Evolutionary conservation across 2,888 invertebrate genomes (phyloP).

Genomic region (Rhamphomyia laevipes): DNA sequence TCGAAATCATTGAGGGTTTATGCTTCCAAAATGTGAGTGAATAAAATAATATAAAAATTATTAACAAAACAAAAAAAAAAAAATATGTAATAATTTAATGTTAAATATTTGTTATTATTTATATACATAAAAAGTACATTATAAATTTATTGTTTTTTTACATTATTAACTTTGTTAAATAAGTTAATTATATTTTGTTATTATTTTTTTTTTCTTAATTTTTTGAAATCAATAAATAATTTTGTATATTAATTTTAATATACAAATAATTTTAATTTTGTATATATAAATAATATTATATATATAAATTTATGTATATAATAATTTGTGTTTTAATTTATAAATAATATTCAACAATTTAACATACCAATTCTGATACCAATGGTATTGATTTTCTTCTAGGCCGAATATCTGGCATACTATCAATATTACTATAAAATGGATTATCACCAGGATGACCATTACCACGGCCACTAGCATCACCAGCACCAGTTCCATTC

Average conservation of each 20-base stretch:
- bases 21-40: too few relatives aligned
- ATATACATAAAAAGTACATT: too few relatives aligned
- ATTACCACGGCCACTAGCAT: slow-evolving; percentile 66
- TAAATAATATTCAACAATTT: too few relatives aligned
- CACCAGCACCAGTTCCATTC: slow-evolving; percentile 75
- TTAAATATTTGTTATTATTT: too few relatives aligned
- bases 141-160: too few relatives aligned
- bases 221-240: background rate
- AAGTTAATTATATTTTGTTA: too few relatives aligned
- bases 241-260: background rate
- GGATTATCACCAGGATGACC: slow-evolving; percentile 93
- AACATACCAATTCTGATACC: slow-evolving; percentile 96
- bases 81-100: too few relatives aligned
- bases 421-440: slow-evolving; percentile 99
- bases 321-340: background rate
- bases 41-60: too few relatives aligned
- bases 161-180: too few relatives aligned
- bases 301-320: background rate
- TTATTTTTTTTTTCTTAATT: background rate
- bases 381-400: slow-evolving; percentile 94
- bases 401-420: slow-evolving; percentile 97
- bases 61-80: too few relatives aligned
- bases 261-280: background rate
- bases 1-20: too few relatives aligned
- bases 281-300: background rate